Base-by-base conservation (phyloP, 2,888 invertebrate species). In the Lepidocyrtinus sp. region DNA sequence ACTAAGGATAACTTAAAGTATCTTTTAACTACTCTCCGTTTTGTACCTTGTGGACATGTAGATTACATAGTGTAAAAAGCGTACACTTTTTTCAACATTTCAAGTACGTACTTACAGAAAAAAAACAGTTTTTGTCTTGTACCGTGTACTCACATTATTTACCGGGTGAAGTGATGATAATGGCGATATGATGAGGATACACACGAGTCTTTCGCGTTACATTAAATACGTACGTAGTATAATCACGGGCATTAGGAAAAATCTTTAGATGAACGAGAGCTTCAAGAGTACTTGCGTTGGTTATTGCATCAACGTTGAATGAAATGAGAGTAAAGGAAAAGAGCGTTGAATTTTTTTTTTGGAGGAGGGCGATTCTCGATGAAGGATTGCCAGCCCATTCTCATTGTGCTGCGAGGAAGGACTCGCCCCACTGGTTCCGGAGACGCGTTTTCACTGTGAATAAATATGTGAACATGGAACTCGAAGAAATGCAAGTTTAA, bases 301-400 rank as follows among this genome's bases (percentile, higher is more conserved):
- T n/a, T n/a, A n/a, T n/a, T n/a, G n/a, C n/a, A n/a, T n/a, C n/a
- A n/a, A n/a, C n/a, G n/a, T n/a, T n/a, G n/a, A n/a, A n/a, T n/a
- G n/a, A n/a, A n/a, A n/a, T 45, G 55, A 61, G 70, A 76, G 27
- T 12, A 12, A 27, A 69, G 55, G 70, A 69, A 75, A 69, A 62
- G 68, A 75, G 75, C 75, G 70, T 62, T 76, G 70, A 24, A 70
- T 59, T n/a, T n/a, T n/a, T n/a, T 7, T 36, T 61, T 68, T 70
- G 76, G 82, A 82, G 82, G 82, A 79, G 84, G 84, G 79, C 75
- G 82, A 71, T 77, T 78, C 74, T 84, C 77, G 75, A 82, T 70
- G 84, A 82, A 84, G 81, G 82, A 85, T 82, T 85, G 81, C 84
- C 84, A 85, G 84, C 86, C 86, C 86, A 86, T 86, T 83, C 83